Evolutionary conservation across 2,113 vertebrate species (phyloP), one percentile per base, ranked within the genome.

Genomic region (Aspidoscelis tigris): DNA sequence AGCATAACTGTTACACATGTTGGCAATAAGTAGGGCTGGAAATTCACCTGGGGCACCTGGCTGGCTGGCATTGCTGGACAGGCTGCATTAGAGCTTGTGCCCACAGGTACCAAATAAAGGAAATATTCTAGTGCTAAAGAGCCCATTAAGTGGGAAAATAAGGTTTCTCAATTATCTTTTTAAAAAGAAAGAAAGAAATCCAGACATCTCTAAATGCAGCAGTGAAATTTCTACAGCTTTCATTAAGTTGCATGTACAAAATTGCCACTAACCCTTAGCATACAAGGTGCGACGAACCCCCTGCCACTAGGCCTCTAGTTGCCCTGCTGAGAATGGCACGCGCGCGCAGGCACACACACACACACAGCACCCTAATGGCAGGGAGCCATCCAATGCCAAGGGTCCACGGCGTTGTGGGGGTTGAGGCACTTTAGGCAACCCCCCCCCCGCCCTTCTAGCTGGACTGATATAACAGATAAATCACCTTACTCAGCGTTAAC

Each of bases 21-120:
- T 81, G 88, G 80, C 43, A 33, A 0, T 78, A 76, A 84, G 89
- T 64, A 88, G 76, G 0, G 1, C 24, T 21, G 73, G 71, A 82
- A 33, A 1, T 76, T 84, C 74, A 11, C 70, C 87, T 86, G 61
- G 82, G 55, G 84, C 0, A 0, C 33, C 33, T 33, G 65, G 55
- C 64, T 83, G 21, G 50, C 76, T 87, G 24, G 61, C 70, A 69
- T 0, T 77, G 39, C 84, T 66, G 82, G 0, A 47, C 74, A 88
- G 84, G 61, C 70, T 24, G 33, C 69, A 24, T 58, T 47, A 66
- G 76, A 66, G 24, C 7, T 33, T 21, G 1, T 5, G 0, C 75
- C 20, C 53, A 77, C 83, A 69, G 39, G 55, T 81, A 84, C 74
- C 82, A 20, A 88, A 84, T 3, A 83, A 78, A 70, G 7, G 83